Percentiles rank a stretch among this genome's conserved stretches.
Evolutionary conservation across 2,113 vertebrate genomes (phyloP).

Genomic region (Otolemur garnettii): DNA sequence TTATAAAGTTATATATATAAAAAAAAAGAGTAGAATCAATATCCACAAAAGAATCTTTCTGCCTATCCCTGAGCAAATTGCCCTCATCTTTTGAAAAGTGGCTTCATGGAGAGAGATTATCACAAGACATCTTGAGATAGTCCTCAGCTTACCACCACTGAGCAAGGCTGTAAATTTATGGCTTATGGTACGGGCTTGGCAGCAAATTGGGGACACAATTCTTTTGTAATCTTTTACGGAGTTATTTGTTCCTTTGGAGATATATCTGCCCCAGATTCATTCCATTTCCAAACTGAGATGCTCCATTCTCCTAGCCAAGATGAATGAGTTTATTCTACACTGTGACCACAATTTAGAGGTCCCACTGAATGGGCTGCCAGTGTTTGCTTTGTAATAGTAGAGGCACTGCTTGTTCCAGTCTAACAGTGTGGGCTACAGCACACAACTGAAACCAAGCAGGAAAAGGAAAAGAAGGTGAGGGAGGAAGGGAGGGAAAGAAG

Average conservation of each 20-base stretch:
- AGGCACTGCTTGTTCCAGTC: not conserved
- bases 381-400: not conserved
- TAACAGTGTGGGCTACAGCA: no score
- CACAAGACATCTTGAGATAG: not conserved
- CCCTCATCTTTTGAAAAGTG: conserved; percentile 56
- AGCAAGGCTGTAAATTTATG: conserved; percentile 14
- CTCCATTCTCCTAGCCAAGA: not conserved
- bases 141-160: not conserved
- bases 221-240: conserved; percentile 36
- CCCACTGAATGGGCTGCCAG: not conserved
- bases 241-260: conserved; percentile 57
- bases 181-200: not conserved
- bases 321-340: not conserved
- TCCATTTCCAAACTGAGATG: conserved; percentile 50
- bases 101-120: conserved; percentile 69
- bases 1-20: not conserved
- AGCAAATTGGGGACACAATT: conserved; percentile 13
- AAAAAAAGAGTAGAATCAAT: not conserved
- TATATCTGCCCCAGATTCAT: conserved; percentile 10
- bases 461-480: not conserved
- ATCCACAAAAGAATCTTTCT: not conserved
- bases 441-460: not conserved
- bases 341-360: not conserved
- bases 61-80: not conserved
- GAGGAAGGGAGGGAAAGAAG: not conserved